These are phyloP conservation scores for Cryptocephalus primarius DNA, from an alignment of 2,888 invertebrate species.

Conservation along the genomic window DNA sequence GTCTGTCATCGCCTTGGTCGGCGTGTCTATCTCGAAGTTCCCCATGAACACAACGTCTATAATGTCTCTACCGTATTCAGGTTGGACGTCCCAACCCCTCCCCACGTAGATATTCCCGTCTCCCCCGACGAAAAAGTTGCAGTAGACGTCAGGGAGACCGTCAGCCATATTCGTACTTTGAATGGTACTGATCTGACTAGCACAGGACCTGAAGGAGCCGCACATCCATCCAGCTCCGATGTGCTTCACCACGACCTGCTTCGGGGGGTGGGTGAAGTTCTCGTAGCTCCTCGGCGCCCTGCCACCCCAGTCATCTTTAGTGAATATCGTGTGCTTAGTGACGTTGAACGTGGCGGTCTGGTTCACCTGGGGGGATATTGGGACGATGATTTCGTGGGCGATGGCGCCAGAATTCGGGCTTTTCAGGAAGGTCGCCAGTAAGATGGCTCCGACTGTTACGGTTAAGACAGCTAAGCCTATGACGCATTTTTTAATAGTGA, in stretches of 20 bases:
- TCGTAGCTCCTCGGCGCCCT: conserved; percentile 35
- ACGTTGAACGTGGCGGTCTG: not conserved
- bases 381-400: too few species aligned
- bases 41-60: conserved; percentile 17
- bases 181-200: conserved; percentile 38
- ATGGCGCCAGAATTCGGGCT: too few species aligned
- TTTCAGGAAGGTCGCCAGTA: not conserved
- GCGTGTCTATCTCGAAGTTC: conserved; percentile 9
- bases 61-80: conserved; percentile 7
- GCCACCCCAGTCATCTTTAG: conserved; percentile 44
- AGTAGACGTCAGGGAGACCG: conserved; percentile 37
- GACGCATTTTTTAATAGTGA: too few species aligned
- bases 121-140: conserved; percentile 49
- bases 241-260: conserved; percentile 39
- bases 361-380: too few species aligned
- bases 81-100: conserved; percentile 35
- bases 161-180: conserved; percentile 31
- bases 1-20: conserved; percentile 35
- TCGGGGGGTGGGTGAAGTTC: conserved; percentile 5
- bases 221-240: conserved; percentile 39
- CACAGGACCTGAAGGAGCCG: conserved; percentile 34
- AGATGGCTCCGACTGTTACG: not conserved
- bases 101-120: conserved; percentile 69
- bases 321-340: not conserved
- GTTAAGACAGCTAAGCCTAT: too few species aligned